Evolutionary conservation across 2,888 invertebrate species (phyloP).

Genomic region (Perdita meconis): DNA sequence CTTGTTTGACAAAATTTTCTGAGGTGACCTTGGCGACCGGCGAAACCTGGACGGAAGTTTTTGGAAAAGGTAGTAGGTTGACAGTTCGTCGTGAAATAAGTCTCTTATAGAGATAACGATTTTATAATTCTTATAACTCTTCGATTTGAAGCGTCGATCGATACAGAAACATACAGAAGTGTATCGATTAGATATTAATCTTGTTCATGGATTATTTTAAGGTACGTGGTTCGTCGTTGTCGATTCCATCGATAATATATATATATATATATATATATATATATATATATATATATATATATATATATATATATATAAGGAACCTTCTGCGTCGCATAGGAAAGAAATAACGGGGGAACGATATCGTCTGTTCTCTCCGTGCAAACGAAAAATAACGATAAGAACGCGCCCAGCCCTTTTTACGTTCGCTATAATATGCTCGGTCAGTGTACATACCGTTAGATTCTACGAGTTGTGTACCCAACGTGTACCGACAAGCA

Average conservation of each 20-base stretch:
- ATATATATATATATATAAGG: no score
- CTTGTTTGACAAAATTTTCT: not conserved
- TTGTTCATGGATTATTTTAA: conserved; percentile 5
- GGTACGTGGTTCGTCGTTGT: not conserved
- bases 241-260: conserved; percentile 30
- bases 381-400: conserved; percentile 62
- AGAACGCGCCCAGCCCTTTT: conserved; percentile 51
- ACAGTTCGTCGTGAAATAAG: not conserved
- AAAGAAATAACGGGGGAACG: conserved; percentile 31
- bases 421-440: conserved; percentile 33
- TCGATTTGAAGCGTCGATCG: not conserved
- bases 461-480: conserved; percentile 6
- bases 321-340: not conserved
- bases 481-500: conserved; percentile 1
- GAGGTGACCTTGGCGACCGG: not conserved
- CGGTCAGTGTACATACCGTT: conserved; percentile 51
- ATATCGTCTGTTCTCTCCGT: conserved; percentile 51
- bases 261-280: no score
- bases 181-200: not conserved
- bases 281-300: no score
- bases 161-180: not conserved
- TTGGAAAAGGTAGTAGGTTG: not conserved
- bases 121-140: no score
- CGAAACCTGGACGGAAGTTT: not conserved
- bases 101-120: no score